These are phyloP conservation scores for Anoncus sp. DNA, from an alignment of 2,888 invertebrate genomes.

Conservation along the genomic window DNA sequence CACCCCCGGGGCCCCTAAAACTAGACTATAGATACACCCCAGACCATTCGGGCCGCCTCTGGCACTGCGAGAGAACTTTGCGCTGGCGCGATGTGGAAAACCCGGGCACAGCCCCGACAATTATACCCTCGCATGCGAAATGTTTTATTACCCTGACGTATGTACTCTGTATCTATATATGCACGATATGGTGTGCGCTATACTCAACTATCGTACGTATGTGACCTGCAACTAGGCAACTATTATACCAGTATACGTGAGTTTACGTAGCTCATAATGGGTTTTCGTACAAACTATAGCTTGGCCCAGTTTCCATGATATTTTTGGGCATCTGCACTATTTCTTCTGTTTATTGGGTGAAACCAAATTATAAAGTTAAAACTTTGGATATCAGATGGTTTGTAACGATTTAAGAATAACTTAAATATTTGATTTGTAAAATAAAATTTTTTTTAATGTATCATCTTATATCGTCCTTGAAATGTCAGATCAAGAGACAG, in stretches of 20 bases:
- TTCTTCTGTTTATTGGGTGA: not conserved
- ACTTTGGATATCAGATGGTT: not conserved
- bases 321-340: slow-evolving; percentile 1
- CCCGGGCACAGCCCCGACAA: slow-evolving; percentile 80
- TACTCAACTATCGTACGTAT: slow-evolving; percentile 32
- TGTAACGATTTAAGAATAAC: not conserved
- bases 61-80: slow-evolving; percentile 55
- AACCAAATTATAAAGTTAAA: not conserved
- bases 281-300: slow-evolving; percentile 28
- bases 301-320: slow-evolving; percentile 50
- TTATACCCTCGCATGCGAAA: slow-evolving; percentile 81
- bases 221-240: slow-evolving; percentile 48
- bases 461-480: not conserved
- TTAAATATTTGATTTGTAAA: not conserved
- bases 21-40: slow-evolving; percentile 76
- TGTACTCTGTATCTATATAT: slow-evolving; percentile 42
- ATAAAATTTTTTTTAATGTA: not conserved
- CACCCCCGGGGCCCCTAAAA: slow-evolving; percentile 82
- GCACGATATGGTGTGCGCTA: slow-evolving; percentile 14
- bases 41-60: slow-evolving; percentile 67
- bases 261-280: slow-evolving; percentile 27
- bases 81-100: slow-evolving; percentile 61
- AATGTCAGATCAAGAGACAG: too few relatives aligned
- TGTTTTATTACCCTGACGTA: slow-evolving; percentile 80
- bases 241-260: slow-evolving; percentile 19